A percentile compares a stretch with the other conserved stretches of the same genome.
These are phyloP conservation scores for Eulacestoma nigropectus DNA, from an alignment of 2,113 vertebrate genomes.

Conservation along the genomic window DNA sequence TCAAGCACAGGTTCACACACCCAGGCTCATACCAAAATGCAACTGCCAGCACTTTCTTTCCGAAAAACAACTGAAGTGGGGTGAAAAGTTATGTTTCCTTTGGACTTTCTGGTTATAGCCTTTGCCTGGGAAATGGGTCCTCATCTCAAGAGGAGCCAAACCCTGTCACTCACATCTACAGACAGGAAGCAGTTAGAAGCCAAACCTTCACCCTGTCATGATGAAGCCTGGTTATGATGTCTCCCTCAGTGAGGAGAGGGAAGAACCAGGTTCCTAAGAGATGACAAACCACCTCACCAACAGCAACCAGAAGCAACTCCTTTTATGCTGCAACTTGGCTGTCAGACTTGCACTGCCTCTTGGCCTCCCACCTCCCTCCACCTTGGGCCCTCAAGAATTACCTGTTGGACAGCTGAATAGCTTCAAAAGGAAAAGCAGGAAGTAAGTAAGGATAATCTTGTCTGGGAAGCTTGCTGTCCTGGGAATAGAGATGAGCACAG, in stretches of 20 bases:
- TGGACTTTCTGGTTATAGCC: background rate
- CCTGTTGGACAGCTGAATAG: background rate
- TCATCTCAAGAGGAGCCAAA: background rate
- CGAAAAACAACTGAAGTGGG: background rate
- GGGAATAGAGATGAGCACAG: background rate
- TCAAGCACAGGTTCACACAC: background rate
- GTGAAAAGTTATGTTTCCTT: background rate
- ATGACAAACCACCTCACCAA: background rate
- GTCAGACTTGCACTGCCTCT: accelerated
- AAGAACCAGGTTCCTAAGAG: background rate
- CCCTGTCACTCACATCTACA: background rate
- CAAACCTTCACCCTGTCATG: background rate
- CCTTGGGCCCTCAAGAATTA: background rate
- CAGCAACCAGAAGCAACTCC: background rate
- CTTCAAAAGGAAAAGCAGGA: background rate
- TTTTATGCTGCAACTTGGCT: background rate
- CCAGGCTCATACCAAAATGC: background rate
- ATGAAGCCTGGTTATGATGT: background rate
- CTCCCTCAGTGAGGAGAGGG: accelerated
- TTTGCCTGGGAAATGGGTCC: background rate
- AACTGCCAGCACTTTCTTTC: background rate
- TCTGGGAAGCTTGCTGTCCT: background rate
- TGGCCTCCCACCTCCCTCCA: background rate
- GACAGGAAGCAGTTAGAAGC: background rate
- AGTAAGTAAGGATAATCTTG: background rate